Evolutionary conservation across 2,113 vertebrate species (phyloP).

Genomic region (Nothoprocta perdicaria): DNA sequence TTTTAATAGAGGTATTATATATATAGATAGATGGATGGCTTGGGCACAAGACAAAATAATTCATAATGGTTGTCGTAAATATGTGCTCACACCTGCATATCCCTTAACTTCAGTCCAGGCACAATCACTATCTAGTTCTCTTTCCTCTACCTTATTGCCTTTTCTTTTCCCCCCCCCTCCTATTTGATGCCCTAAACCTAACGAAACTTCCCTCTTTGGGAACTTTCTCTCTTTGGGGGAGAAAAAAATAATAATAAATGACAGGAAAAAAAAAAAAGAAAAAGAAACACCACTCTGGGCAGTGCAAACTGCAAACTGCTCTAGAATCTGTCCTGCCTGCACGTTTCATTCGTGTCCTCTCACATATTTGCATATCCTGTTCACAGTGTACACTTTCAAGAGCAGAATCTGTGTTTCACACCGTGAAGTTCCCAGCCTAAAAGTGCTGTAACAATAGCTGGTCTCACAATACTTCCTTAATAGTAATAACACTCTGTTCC

Average conservation of each 20-base stretch:
- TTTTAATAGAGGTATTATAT: background rate
- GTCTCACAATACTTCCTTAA: background rate
- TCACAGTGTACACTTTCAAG: background rate
- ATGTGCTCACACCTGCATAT: background rate
- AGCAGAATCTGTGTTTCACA: background rate
- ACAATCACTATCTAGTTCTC: background rate
- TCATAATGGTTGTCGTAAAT: background rate
- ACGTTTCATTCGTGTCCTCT: background rate
- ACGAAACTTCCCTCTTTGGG: background rate
- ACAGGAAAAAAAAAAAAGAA: background rate
- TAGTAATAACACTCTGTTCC: background rate
- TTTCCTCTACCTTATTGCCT: background rate
- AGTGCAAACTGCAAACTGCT: background rate
- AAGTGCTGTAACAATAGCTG: background rate
- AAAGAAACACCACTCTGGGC: background rate
- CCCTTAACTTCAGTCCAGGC: background rate
- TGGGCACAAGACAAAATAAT: background rate
- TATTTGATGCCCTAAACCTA: background rate
- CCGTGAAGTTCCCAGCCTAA: background rate
- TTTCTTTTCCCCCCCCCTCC: background rate
- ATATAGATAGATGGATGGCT: background rate
- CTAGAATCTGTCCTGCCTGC: background rate
- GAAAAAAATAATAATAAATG: background rate
- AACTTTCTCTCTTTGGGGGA: background rate
- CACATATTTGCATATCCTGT: accelerated